Base-by-base conservation (phyloP, 2,797 vertebrate genomes). In the Labroides dimidiatus region DNA sequence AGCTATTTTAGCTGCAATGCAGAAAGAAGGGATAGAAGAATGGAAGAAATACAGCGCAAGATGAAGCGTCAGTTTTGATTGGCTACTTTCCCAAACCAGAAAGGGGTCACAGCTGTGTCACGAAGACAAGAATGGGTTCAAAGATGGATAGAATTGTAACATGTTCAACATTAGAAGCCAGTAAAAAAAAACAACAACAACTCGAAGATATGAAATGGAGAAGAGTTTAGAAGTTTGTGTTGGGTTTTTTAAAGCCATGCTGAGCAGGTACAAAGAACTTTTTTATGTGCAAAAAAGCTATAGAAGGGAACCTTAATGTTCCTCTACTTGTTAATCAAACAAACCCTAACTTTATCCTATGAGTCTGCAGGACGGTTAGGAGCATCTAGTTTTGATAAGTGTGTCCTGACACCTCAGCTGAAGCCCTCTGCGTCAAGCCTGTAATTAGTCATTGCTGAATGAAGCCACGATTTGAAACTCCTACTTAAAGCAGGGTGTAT, bases 361-460 rank as follows among this genome's bases (percentile, higher is more conserved):
- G 15, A 60, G 27, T 48, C 39, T 23, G 37, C 24, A 66, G 50
- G 59, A 58, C 62, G 27, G 73, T 77, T 60, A 73, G 30, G 30
- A 64, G 51, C 49, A 63, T 17, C 3, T 27, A 27, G 27, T 27
- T 27, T 27, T 27, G 4, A 4, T 2, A 12, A n/a, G 2, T 75
- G 50, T 53, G 42, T 56, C 21, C 59, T 70, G 12, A 47, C 55
- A 56, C 64, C 73, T 78, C 72, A 80, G 66, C 76, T 56, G 51
- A 72, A 70, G 42, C 48, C 37, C 13, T 77, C 66, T 47, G 50
- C 54, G 58, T 78, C 55, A 48, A 63, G 74, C 51, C 85, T 90
- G 82, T 90, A 76, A 91, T 90, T 86, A 91, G 72, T 67, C 57
- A 61, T 72, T 51, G 91, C 49, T 90, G 90, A 91, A 80, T 78